Evolutionary conservation across 2,797 vertebrate species (phyloP).

Genomic region (Psittacula derbiana): DNA sequence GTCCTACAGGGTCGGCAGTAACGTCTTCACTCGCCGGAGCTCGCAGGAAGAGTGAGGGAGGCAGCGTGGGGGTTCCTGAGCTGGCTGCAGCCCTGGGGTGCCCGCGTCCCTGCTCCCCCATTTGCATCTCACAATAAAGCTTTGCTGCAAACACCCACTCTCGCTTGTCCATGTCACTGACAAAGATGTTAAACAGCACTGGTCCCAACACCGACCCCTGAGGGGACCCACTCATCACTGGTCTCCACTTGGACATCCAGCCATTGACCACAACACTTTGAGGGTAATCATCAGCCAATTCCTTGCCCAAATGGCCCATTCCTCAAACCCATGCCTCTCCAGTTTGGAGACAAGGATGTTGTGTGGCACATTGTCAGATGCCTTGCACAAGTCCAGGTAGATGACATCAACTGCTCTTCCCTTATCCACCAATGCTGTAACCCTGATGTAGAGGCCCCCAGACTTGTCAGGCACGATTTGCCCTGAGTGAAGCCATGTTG

Average conservation of each 20-base stretch:
- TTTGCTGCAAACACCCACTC: background rate
- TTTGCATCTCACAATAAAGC: background rate
- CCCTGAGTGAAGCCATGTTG: background rate
- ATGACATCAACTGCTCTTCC: background rate
- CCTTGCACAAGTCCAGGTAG: background rate
- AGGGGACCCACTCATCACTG: background rate
- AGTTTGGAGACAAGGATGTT: background rate
- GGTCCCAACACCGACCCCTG: background rate
- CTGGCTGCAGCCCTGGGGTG: rapidly evolving
- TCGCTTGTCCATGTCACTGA: background rate
- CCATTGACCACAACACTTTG: background rate
- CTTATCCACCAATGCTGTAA: background rate
- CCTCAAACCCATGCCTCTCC: background rate
- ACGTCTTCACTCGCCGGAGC: rapidly evolving
- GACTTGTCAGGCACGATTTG: background rate
- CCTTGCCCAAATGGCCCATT: background rate
- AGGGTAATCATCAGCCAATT: background rate
- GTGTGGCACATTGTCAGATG: background rate
- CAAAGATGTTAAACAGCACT: background rate
- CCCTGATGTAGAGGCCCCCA: no score
- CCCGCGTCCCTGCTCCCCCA: rapidly evolving
- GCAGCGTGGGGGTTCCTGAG: rapidly evolving
- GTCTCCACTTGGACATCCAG: background rate
- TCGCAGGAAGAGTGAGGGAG: rapidly evolving
- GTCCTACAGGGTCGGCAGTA: background rate